These are phyloP conservation scores for Aldrovandia affinis DNA, from an alignment of 2,797 vertebrate species.

Conservation along the genomic window DNA sequence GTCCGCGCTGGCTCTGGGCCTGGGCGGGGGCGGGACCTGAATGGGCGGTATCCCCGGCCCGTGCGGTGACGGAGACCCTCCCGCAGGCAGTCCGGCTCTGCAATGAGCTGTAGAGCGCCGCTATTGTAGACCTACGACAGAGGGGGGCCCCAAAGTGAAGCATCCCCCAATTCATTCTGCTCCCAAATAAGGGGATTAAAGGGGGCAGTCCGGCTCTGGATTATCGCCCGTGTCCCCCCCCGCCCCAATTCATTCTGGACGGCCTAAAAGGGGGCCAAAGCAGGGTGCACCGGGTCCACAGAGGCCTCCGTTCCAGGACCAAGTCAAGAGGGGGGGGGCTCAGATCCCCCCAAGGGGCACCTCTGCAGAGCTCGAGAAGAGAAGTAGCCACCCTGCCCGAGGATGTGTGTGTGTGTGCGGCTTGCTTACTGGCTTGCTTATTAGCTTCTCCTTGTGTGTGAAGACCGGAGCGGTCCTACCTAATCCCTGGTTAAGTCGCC, in stretches of 20 bases:
- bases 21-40: too few relatives aligned
- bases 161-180: constrained; percentile 57
- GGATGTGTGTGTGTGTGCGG: constrained; percentile 35
- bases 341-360: too few relatives aligned
- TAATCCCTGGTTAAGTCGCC: too few relatives aligned
- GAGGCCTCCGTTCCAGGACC: constrained; percentile 38
- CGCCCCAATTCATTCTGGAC: constrained; percentile 57
- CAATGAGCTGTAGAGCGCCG: too few relatives aligned
- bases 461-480: constrained; percentile 5
- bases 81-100: background rate
- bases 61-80: constrained; percentile 52
- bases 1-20: too few relatives aligned
- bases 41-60: background rate
- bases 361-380: constrained; percentile 34
- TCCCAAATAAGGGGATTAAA: constrained; percentile 71
- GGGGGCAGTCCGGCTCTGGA: too few relatives aligned
- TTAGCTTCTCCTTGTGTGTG: constrained; percentile 12
- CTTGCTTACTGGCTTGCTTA: constrained; percentile 36
- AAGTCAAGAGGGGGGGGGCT: too few relatives aligned
- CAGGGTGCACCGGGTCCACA: constrained; percentile 61
- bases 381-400: too few relatives aligned
- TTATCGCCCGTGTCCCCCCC: too few relatives aligned
- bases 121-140: too few relatives aligned
- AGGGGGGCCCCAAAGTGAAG: too few relatives aligned
- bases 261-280: constrained; percentile 78